phyloP scores from a whole-genome alignment of 2,888 invertebrate genomes.

The Myopa testacea region DNA sequence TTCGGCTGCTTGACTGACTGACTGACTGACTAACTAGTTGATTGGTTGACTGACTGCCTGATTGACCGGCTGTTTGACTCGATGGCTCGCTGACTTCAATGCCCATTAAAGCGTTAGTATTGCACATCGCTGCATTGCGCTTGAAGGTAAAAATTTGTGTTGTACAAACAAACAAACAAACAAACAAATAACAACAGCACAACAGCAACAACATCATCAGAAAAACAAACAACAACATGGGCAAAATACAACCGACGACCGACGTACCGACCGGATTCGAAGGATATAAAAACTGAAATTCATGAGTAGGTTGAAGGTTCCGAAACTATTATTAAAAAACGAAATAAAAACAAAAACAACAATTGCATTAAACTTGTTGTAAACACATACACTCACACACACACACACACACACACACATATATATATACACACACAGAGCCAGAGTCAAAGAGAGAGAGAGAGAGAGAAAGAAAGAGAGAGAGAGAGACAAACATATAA shows the following conservation, averaged over 20 bases:
- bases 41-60: too few relatives aligned
- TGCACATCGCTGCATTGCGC: background rate
- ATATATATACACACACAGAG: too few relatives aligned
- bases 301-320: slow-evolving; percentile 12
- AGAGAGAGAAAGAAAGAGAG: slow-evolving; percentile 48
- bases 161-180: too few relatives aligned
- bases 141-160: slow-evolving; percentile 14
- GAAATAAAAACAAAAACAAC: background rate
- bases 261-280: background rate
- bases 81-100: background rate
- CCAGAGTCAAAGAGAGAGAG: slow-evolving; percentile 25
- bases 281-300: background rate
- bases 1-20: background rate
- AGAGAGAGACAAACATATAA: slow-evolving; percentile 35
- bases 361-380: background rate
- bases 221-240: background rate
- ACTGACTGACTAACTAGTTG: background rate
- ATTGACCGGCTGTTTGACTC: too few relatives aligned
- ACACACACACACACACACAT: too few relatives aligned
- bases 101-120: slow-evolving; percentile 19
- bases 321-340: background rate
- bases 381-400: slow-evolving; percentile 50
- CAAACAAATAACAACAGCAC: too few relatives aligned
- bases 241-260: background rate
- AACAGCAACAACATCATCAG: background rate